Conservation (phyloP, 2,113 vertebrate genomes). For the Okapia johnstoni region DNA sequence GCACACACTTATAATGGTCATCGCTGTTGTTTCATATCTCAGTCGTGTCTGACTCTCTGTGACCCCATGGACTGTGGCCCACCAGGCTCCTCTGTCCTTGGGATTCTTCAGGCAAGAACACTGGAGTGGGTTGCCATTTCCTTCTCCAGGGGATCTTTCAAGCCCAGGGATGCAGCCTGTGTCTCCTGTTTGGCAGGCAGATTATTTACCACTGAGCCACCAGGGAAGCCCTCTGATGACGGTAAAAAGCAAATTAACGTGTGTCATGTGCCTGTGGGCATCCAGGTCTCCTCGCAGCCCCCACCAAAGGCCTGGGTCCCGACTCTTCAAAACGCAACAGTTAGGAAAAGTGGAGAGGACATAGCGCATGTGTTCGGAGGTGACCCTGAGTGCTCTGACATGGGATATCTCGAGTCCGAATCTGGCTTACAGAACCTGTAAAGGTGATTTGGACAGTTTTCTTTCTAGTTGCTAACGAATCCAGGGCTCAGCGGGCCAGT, state of each 20-base stretch:
- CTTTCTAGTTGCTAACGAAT: not conserved
- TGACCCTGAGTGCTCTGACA: not conserved
- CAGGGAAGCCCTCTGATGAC: not conserved
- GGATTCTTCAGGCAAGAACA: not conserved
- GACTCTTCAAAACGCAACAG: not conserved
- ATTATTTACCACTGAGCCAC: not conserved
- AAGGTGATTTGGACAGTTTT: constrained; percentile 11
- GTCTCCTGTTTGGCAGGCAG: not conserved
- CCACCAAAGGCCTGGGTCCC: not conserved
- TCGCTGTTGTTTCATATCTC: not conserved
- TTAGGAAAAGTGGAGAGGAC: not conserved
- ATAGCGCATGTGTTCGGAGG: rapidly evolving
- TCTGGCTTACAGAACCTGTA: not conserved
- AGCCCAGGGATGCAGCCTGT: not conserved
- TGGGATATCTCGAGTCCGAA: not conserved
- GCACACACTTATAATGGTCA: not conserved
- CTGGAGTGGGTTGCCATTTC: not conserved
- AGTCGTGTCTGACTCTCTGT: not conserved
- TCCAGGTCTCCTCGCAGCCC: not conserved
- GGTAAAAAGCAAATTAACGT: not conserved
- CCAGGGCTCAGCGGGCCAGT: constrained; percentile 45
- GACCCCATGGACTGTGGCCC: not conserved
- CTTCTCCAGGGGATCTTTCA: not conserved
- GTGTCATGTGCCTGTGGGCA: not conserved
- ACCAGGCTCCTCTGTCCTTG: not conserved